Base-by-base conservation (phyloP, 2,888 invertebrate genomes). In the Ischnura elegans region DNA sequence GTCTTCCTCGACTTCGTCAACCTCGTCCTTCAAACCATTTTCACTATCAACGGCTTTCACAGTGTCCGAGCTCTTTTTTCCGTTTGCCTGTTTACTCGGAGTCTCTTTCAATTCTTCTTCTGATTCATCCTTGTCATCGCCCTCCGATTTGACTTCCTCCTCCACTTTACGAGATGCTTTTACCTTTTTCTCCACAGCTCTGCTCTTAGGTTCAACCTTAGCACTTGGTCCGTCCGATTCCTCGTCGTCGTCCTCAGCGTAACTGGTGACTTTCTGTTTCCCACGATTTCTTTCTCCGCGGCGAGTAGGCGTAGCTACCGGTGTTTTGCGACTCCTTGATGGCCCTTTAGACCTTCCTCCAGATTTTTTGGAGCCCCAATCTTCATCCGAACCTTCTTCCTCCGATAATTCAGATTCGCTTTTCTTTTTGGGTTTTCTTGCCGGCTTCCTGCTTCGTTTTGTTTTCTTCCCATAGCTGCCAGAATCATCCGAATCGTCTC, bases 281-380 rank as follows among this genome's bases (percentile, higher is more conserved):
- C 90, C 90, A 61, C 90, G 90, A 45, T 47, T 90, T n/a, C 90
- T 90, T n/a, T 90, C 90, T 16, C 61, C 90, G 13, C 90, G 61
- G 21, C 90, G 90, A 13, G 90, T 90, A 6, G 90, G 90, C 29
- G 90, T 43, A 10, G 25, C 43, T 43, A 61, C 43, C 25, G 90
- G 61, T 2, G 90, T 36, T 61, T 90, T 90, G 61, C 90, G 90
- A 10, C 42, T 19, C 25, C 45, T 86, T 3, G 61, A 43, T 10
- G 43, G 5, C 43, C 90, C 90, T n/a, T 61, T 90, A 1, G 90
- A 61, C n/a, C n/a, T 90, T 45, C 86, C 86, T 46, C 86, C 46
- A 21, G 90, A 90, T 47, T 90, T 90, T n/a, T 66, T 90, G 4
- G 90, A 90, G 13, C 90, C 61, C 90, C 90, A 90, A 61, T 90